Base-by-base conservation (phyloP, 2,797 vertebrate species). In the Acipenser ruthenus region DNA sequence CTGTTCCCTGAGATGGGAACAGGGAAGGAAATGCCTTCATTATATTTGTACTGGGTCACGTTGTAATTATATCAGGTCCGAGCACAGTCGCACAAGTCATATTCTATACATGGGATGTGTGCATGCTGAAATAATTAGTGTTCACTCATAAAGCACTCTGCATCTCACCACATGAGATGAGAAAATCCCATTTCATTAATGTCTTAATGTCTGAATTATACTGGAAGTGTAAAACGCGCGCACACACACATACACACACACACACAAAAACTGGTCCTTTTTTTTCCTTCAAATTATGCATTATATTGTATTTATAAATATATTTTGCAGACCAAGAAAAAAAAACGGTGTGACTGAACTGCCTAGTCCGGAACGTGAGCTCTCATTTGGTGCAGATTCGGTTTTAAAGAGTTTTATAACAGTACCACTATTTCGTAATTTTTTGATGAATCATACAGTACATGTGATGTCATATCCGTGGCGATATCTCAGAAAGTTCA, bases 41-140 rank as follows among this genome's bases (percentile, higher is more conserved):
- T 60, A 60, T 48, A 55, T 55, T 3, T 10, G 13, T 13, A 23
- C 49, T 60, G 48, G 56, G 55, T 50, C n/a, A 15, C 10, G 11
- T 11, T 23, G 56, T 58, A 66, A 66, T 50, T 60, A 66, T 48
- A 60, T 8, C 49, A 50, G n/a, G 37, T 65, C 52, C 49, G 10
- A 56, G 53, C 7, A 55, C 51, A n/a, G 52, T 55, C 9, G 6
- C 0, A 55, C 9, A 55, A 55, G 52, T 55, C 9, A 55, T 55
- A 55, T 55, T 55, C 52, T 55, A 3, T 37, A 37, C 23, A 15
- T 8, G 2, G 2, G 50, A 10, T 51, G n/a, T 18, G 37, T 18
- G 37, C 50, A 50, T 23, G 50, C 7, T 53, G 8, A 37, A 6
- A 53, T 50, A 6, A 18, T 37, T 23, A 56, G 52, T 50, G 50